Percentiles rank a stretch among this genome's conserved stretches.
Conservation (phyloP, 2,888 invertebrate genomes). For the Lepidochrysops patricia region DNA sequence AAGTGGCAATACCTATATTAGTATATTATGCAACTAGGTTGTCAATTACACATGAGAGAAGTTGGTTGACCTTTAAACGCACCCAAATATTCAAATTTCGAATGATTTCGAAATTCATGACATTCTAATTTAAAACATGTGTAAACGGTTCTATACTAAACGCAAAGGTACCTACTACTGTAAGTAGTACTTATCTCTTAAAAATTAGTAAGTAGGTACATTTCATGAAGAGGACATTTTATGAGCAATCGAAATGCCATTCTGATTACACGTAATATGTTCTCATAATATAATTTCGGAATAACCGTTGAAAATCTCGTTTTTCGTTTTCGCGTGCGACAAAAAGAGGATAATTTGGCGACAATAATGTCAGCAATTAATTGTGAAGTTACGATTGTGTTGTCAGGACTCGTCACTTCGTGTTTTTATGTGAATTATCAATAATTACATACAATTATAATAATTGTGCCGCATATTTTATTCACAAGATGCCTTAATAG, state of each 20-base stretch:
- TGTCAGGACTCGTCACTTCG: neutral
- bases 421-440: neutral
- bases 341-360: neutral
- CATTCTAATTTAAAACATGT: no score
- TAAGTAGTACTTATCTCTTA: no score
- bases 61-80: no score
- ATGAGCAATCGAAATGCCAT: neutral
- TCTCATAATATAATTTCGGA: slow-evolving; percentile 1
- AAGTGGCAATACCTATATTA: neutral
- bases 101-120: no score
- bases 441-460: neutral
- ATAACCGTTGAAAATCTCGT: neutral
- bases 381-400: neutral
- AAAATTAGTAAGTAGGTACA: no score
- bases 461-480: neutral
- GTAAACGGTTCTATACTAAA: no score
- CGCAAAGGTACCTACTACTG: no score
- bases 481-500: neutral
- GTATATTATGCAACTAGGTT: no score
- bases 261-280: neutral
- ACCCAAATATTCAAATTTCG: no score
- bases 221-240: neutral
- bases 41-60: no score
- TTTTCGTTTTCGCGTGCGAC: neutral
- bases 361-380: slow-evolving; percentile 3